Base-by-base conservation (phyloP, 2,888 invertebrate species). In the Drosophila fulvimacula region DNA sequence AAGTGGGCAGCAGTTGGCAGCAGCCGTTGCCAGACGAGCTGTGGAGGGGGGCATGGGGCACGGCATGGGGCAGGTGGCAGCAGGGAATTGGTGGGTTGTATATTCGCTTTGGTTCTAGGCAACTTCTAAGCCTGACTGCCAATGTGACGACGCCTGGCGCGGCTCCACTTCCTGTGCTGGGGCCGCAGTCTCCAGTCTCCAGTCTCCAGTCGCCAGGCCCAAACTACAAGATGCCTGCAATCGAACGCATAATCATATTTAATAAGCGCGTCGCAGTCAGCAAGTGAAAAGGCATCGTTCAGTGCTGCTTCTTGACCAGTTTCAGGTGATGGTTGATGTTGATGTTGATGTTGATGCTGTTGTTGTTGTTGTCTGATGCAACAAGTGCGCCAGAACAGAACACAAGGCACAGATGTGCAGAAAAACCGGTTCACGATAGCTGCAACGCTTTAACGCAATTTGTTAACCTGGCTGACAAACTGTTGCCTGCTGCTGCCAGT, bases 391-490 rank as follows among this genome's bases (percentile, higher is more conserved):
- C 77, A 90, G 90, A 82, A 86, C 77, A 90, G 90, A 82, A 86
- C 76, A 74, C 76, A 75, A 80, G 77, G 75, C 76, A 82, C 90
- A 90, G 90, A 90, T 90, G 91, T 85, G 83, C 82, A 60, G 59
- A 58, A 76, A 83, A 85, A 91, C 88, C 76, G 76, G 90, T 90
- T 82, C 11, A 36, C 21, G 60, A 70, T 68, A 72, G 78, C 83
- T 70, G 81, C 69, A 69, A 66, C 61, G 84, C 66, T 70, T 76
- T 67, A 85, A 77, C 71, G 83, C 87, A 90, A 90, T 91, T 91
- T 91, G 90, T 90, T 89, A 91, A 81, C 89, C 87, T 82, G 86
- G 68, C 90, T 91, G 90, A 90, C 91, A 90, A 90, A 86, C 82
- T 89, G 86, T 79, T 76, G 88, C 82, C 73, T 62, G 83, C 60